A percentile compares a stretch with the other conserved stretches of the same genome.
Evolutionary conservation across 2,113 vertebrate genomes (phyloP).

Genomic region (Cygnus buccinator): DNA sequence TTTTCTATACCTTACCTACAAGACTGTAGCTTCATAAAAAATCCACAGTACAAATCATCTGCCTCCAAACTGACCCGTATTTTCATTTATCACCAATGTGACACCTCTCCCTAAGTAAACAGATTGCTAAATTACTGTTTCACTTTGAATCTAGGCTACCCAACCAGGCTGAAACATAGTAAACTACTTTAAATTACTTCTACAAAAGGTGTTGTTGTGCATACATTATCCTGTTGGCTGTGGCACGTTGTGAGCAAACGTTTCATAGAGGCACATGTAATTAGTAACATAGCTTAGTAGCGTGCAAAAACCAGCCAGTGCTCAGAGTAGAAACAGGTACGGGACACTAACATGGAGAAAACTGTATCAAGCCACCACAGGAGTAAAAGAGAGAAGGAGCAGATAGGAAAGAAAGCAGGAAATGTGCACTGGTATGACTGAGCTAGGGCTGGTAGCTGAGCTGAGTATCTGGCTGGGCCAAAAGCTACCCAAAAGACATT

Average conservation of each 20-base stretch:
- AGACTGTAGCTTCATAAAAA: neutral
- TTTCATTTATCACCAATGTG: neutral
- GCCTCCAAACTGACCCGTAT: neutral
- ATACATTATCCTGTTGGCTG: neutral
- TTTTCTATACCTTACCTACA: neutral
- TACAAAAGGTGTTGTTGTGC: neutral
- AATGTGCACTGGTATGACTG: neutral
- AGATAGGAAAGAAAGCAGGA: neutral
- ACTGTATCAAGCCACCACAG: neutral
- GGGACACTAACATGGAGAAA: neutral
- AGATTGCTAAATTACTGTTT: neutral
- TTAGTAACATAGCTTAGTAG: neutral
- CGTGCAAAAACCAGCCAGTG: neutral
- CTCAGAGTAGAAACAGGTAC: neutral
- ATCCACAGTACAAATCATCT: neutral
- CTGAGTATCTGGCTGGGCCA: neutral
- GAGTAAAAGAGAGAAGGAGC: neutral
- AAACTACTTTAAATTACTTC: neutral
- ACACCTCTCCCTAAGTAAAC: neutral
- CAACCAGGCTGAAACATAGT: neutral
- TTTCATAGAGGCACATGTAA: neutral
- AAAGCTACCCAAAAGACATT: neutral
- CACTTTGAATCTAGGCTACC: neutral
- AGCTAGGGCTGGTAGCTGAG: neutral
- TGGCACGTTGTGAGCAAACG: neutral